Conservation (phyloP, 2,888 invertebrate genomes). For the Sesamia inferens region DNA sequence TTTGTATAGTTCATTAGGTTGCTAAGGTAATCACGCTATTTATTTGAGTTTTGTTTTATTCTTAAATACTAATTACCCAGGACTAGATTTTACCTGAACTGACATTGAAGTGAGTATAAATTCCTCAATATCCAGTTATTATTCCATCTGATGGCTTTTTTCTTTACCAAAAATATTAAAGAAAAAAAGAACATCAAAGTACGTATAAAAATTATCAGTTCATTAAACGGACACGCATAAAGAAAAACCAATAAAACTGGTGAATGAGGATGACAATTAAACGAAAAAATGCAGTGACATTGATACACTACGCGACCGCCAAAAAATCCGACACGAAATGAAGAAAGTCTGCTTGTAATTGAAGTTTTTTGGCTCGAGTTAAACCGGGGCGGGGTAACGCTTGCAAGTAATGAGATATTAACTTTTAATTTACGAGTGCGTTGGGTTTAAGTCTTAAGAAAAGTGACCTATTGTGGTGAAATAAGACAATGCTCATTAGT, state of each 20-base stretch:
- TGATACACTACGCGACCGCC: slow-evolving; percentile 40
- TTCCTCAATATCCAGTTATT: background rate
- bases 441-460: slow-evolving; percentile 85
- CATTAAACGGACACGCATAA: slow-evolving; percentile 14
- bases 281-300: slow-evolving; percentile 35
- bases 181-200: background rate
- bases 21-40: slow-evolving; percentile 1
- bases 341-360: slow-evolving; percentile 68
- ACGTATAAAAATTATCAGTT: background rate
- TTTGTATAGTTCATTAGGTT: slow-evolving; percentile 18
- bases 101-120: background rate
- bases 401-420: slow-evolving; percentile 89
- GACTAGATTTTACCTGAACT: background rate
- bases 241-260: slow-evolving; percentile 1
- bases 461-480: slow-evolving; percentile 88
- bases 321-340: slow-evolving; percentile 54
- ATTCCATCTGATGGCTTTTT: background rate
- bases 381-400: slow-evolving; percentile 76
- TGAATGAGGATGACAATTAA: background rate
- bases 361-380: slow-evolving; percentile 79
- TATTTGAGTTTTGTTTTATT: background rate
- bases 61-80: background rate
- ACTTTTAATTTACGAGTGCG: slow-evolving; percentile 87
- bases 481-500: slow-evolving; percentile 88
- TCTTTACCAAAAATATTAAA: background rate